Evolutionary conservation across 2,888 invertebrate species (phyloP).

Genomic region (Eurois occulta): DNA sequence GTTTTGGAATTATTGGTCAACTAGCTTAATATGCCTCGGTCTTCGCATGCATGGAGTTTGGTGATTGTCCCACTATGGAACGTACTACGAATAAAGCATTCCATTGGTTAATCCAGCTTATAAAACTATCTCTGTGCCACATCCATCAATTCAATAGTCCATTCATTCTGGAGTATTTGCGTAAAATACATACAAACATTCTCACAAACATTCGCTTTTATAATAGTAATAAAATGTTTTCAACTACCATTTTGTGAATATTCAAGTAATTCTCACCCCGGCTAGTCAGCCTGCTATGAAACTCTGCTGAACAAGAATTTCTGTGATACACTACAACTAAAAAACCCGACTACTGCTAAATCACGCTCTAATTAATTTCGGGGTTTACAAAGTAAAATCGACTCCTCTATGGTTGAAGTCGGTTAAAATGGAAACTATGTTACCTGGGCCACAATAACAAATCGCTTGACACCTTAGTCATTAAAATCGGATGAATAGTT

Average conservation of each 20-base stretch:
- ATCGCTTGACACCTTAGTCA: too few species aligned
- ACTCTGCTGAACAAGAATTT: neutral
- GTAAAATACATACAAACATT: neutral
- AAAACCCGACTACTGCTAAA: too few species aligned
- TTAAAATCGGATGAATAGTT: too few species aligned
- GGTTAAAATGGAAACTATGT: too few species aligned
- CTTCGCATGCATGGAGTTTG: neutral
- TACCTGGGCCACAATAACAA: too few species aligned
- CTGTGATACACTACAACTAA: too few species aligned
- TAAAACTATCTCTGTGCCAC: neutral
- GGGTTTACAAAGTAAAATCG: too few species aligned
- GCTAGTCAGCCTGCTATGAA: neutral
- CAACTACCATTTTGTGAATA: neutral
- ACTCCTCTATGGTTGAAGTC: too few species aligned
- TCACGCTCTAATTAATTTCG: too few species aligned
- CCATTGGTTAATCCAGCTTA: neutral
- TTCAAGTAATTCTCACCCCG: neutral
- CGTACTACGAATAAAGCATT: neutral
- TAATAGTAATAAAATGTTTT: neutral
- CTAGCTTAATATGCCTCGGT: neutral
- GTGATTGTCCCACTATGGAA: neutral
- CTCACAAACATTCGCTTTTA: neutral
- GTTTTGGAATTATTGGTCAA: neutral
- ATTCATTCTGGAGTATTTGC: neutral
- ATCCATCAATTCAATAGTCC: too few species aligned